Conservation (phyloP, 2,797 vertebrate species). For the Parambassis ranga region DNA sequence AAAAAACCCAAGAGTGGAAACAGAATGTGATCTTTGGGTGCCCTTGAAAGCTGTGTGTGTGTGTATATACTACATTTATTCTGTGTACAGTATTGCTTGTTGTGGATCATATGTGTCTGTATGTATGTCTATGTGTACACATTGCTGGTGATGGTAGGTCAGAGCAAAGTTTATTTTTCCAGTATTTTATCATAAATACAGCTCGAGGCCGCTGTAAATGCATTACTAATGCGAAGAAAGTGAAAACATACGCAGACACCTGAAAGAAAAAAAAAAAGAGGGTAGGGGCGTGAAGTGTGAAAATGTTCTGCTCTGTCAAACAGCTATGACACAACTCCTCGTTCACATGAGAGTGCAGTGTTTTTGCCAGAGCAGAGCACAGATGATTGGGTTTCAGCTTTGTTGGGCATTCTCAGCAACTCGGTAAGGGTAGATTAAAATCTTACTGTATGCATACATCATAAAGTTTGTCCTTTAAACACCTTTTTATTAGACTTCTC, state of each 20-base stretch:
- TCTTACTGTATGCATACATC: neutral
- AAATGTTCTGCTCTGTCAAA: slow-evolving; percentile 40
- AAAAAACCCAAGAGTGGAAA: slow-evolving; percentile 22
- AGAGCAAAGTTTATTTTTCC: slow-evolving; percentile 57
- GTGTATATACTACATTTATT: neutral
- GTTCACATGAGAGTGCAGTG: neutral
- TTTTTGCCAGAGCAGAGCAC: slow-evolving; percentile 11
- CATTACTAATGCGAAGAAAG: slow-evolving; percentile 27
- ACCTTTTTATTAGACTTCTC: slow-evolving; percentile 31
- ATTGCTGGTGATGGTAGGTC: slow-evolving; percentile 64
- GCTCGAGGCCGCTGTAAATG: slow-evolving; percentile 16
- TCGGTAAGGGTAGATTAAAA: slow-evolving; percentile 21
- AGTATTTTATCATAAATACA: slow-evolving; percentile 67
- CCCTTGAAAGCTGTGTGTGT: slow-evolving; percentile 44
- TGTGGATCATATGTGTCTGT: slow-evolving; percentile 1
- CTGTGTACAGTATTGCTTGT: neutral
- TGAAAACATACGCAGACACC: slow-evolving; percentile 53
- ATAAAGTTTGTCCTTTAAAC: slow-evolving; percentile 29
- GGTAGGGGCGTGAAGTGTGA: neutral
- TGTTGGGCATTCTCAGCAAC: neutral
- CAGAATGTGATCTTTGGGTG: slow-evolving; percentile 47
- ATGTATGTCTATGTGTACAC: slow-evolving; percentile 1
- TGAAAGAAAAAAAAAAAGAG: slow-evolving; percentile 3
- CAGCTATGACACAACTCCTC: slow-evolving; percentile 17
- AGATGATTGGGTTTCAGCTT: slow-evolving; percentile 38